Conservation (phyloP, 2,888 invertebrate species). For the Parthenolecanium corni region DNA sequence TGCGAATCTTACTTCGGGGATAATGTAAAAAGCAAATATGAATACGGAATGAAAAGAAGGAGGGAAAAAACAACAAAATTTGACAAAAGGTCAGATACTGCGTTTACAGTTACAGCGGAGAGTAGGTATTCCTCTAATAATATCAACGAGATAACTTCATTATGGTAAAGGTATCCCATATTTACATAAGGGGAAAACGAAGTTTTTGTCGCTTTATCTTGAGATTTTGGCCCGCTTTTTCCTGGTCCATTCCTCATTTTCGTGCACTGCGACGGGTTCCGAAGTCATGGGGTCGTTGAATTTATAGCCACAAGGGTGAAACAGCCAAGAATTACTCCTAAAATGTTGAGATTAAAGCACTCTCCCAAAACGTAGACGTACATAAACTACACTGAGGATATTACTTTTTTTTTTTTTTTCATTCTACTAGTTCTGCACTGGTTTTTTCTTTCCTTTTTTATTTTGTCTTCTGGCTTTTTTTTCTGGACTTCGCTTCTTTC, state of each 20-base stretch:
- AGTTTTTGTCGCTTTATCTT: constrained; percentile 28
- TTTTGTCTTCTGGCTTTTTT: constrained; percentile 4
- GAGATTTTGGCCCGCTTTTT: constrained; percentile 22
- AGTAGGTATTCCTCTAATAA: constrained; percentile 12
- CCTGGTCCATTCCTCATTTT: constrained; percentile 27
- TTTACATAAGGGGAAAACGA: constrained; percentile 25
- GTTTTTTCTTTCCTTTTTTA: neutral
- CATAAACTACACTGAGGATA: constrained; percentile 16
- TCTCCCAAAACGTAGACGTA: constrained; percentile 18
- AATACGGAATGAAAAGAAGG: constrained; percentile 1
- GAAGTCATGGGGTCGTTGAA: constrained; percentile 27
- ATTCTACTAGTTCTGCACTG: neutral
- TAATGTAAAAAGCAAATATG: constrained; percentile 3
- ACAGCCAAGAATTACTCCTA: constrained; percentile 29
- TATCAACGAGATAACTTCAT: constrained; percentile 26
- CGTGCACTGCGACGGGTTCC: constrained; percentile 2
- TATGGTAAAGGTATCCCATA: constrained; percentile 23
- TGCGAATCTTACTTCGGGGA: neutral
- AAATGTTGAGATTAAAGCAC: constrained; percentile 28
- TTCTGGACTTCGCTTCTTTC: constrained; percentile 4
- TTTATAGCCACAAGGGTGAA: constrained; percentile 27
- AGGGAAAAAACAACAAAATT: neutral
- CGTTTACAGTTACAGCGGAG: too few species aligned
- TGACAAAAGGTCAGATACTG: constrained; percentile 7
- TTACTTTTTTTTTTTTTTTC: constrained; percentile 6